Base-by-base conservation (phyloP, 2,113 vertebrate species). In the Telmatochromis sp. region DNA sequence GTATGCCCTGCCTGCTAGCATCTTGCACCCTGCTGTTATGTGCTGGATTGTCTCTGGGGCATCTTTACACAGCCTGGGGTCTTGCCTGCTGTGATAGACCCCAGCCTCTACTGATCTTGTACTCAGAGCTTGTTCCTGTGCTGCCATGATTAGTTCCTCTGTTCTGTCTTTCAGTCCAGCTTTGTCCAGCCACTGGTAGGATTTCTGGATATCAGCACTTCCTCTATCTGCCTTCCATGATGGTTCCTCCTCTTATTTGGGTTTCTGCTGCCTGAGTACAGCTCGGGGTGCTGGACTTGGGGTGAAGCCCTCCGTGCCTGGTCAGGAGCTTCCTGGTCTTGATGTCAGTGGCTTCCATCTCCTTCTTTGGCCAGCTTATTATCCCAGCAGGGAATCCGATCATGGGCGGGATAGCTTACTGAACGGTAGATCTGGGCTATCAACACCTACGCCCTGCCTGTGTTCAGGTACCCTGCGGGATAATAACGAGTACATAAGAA, bases 1-100 rank as follows among this genome's bases (percentile, higher is more conserved):
- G 51, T 54, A 2, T 21, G 51, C 9, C 0, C 0, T 12, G 10
- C 51, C 51, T 54, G 10, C 51, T 54, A 7, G 51, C 51, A 54
- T 7, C n/a, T 21, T 54, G 10, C n/a, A 54, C 51, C 0, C 10
- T 21, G n/a, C n/a, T 21, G n/a, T 54, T 0, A 21, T 54, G 51
- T 54, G 9, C 51, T 54, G n/a, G 51, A 54, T 54, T 54, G 51
- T 54, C 51, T 54, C 51, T 0, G 1, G 5, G 9, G 9, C n/a
- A 54, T 21, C 5, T 0, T 6, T 21, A 54, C 1, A 54, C n/a
- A 19, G 47, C 45, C 14, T 19, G 14, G 45, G 45, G 45, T 7
- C 42, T 45, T 47, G 6, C 14, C 45, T 47, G 2, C 0, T 47
- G 3, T 47, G 14, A 15, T 47, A 4, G 45, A 47, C 45, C 45